Conservation (phyloP, 2,797 vertebrate genomes). For the Rhadinocentrus ornatus region DNA sequence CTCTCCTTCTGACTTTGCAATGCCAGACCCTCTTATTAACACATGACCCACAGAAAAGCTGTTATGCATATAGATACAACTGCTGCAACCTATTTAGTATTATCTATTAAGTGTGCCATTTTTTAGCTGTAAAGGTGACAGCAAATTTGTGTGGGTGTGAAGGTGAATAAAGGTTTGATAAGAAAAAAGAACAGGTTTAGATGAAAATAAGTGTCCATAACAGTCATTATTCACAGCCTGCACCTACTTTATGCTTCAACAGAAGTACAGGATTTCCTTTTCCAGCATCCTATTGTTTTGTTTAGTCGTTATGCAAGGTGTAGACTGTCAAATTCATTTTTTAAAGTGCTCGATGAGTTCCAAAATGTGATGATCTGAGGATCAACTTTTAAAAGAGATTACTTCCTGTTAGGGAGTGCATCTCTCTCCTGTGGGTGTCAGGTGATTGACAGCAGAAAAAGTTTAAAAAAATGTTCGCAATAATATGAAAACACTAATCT, state of each 20-base stretch:
- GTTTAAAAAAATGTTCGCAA: constrained; percentile 35
- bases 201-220: constrained; percentile 17
- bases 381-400: constrained; percentile 14
- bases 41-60: constrained; percentile 29
- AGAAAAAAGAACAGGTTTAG: constrained; percentile 32
- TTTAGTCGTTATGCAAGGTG: background rate
- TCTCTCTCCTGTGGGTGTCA: constrained; percentile 44
- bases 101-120: background rate
- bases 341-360: constrained; percentile 1
- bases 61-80: constrained; percentile 18
- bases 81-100: constrained; percentile 19
- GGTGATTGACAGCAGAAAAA: constrained; percentile 59
- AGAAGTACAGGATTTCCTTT: background rate
- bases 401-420: constrained; percentile 31
- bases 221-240: constrained; percentile 13
- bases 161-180: constrained; percentile 30
- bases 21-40: constrained; percentile 59
- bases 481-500: constrained; percentile 48
- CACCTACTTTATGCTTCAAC: background rate
- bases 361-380: constrained; percentile 6
- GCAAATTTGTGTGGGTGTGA: constrained; percentile 15
- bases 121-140: constrained; percentile 8
- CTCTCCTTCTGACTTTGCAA: constrained; percentile 52
- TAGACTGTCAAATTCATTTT: background rate
- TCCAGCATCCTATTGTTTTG: background rate